Conservation (phyloP, 2,113 vertebrate species). For the Ciconia maguari region DNA sequence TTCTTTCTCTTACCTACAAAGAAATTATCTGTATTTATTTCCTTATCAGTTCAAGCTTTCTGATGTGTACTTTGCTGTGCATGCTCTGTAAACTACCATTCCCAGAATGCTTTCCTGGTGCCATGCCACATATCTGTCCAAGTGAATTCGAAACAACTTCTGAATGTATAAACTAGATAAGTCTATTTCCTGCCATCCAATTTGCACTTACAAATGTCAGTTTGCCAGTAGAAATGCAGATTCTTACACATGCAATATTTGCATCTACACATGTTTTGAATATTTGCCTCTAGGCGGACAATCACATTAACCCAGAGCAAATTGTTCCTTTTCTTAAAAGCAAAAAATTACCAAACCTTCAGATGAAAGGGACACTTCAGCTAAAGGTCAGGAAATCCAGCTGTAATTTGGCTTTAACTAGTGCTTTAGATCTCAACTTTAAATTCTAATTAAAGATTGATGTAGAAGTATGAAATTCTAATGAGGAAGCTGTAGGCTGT, state of each 20-base stretch:
- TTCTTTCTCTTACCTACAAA: background rate
- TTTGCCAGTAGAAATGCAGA: background rate
- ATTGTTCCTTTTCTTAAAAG: background rate
- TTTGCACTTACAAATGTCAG: constrained; percentile 20
- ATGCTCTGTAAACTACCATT: background rate
- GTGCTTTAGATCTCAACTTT: constrained; percentile 26
- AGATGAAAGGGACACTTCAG: constrained; percentile 21
- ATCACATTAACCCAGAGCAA: constrained; percentile 17
- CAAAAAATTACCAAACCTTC: background rate
- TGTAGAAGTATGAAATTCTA: constrained; percentile 29
- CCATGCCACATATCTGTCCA: background rate
- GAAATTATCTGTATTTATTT: background rate
- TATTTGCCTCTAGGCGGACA: background rate
- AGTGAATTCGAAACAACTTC: background rate
- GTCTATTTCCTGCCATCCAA: background rate
- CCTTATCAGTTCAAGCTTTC: background rate
- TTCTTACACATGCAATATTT: constrained; percentile 16
- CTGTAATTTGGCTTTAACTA: constrained; percentile 17
- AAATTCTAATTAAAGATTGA: constrained; percentile 51
- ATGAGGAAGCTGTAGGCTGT: background rate
- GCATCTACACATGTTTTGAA: constrained; percentile 1
- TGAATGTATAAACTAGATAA: background rate
- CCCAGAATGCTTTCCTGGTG: background rate
- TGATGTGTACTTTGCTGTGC: background rate
- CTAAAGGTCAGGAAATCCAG: constrained; percentile 46